Conservation (phyloP, 2,797 vertebrate genomes). For the Pseudotriccus pelzelni region DNA sequence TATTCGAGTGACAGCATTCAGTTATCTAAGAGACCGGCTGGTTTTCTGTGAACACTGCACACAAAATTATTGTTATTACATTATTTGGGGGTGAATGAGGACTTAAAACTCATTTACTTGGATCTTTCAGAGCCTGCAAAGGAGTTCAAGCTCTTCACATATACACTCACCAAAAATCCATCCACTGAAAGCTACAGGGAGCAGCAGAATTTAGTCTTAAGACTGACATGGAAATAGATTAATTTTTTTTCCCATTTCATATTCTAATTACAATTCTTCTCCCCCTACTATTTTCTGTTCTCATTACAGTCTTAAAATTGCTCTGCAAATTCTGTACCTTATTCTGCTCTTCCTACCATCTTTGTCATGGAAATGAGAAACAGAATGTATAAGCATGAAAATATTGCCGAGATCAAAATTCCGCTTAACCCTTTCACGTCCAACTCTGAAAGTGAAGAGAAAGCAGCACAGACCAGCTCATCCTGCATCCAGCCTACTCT, state of each 20-base stretch:
- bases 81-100: slow-evolving; percentile 13
- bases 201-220: slow-evolving; percentile 71
- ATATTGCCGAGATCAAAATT: slow-evolving; percentile 71
- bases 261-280: slow-evolving; percentile 82
- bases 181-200: slow-evolving; percentile 40
- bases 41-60: not conserved
- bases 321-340: slow-evolving; percentile 77
- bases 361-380: slow-evolving; percentile 84
- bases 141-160: slow-evolving; percentile 17
- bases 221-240: slow-evolving; percentile 77
- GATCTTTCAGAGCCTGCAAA: slow-evolving; percentile 45
- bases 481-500: not conserved
- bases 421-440: slow-evolving; percentile 71
- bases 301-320: slow-evolving; percentile 82
- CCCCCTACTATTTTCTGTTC: slow-evolving; percentile 75
- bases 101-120: slow-evolving; percentile 52
- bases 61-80: slow-evolving; percentile 29
- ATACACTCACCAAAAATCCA: not conserved
- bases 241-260: slow-evolving; percentile 78
- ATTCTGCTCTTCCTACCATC: slow-evolving; percentile 79
- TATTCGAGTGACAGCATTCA: not conserved
- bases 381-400: slow-evolving; percentile 77
- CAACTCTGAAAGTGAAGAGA: not conserved
- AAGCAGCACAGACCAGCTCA: not conserved
- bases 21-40: not conserved